Base-by-base conservation (phyloP, 92 coral and sea anemone genomes). In the Anthopleura xanthogrammica region DNA sequence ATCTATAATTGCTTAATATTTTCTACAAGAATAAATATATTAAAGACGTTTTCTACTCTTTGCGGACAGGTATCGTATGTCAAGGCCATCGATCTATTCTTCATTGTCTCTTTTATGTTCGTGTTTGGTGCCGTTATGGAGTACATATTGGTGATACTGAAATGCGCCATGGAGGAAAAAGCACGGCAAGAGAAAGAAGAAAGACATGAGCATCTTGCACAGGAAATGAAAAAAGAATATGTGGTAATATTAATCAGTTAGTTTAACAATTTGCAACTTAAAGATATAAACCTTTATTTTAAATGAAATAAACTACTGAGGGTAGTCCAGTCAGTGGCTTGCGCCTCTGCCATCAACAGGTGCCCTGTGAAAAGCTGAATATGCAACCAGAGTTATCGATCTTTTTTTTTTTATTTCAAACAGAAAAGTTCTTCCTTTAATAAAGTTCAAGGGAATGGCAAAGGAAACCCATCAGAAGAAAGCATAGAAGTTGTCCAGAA, bases 121-220 rank as follows among this genome's bases (percentile, higher is more conserved):
- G 92, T 91, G 56, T 91, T 88, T 72, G 92, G 95, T 41, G 85
- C 90, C 55, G 83, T 88, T 79, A 48, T 88, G 72, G 92, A 91
- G 85, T 88, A 89, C 64, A 87, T 88, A 29, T 72, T 83, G 29
- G 85, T 88, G 10, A 66, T 88, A 70, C 76, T 88, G 2, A 75
- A 76, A 58, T 74, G 79, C 16, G 72, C 80, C 52, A 72, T 76
- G 56, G 80, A 75, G 40, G 86, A 83, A 54, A 74, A 62, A n/a
- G 76, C 66, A 83, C 75, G 7, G 16, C 7, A 54, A 55, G 80
- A 83, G 43, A 55, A 17, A 57, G 58, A 83, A 57, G 54, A 6
- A 42, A 52, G 58, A 22, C 72, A 68, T 22, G 23, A 42, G 40
- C 77, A 68, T 22, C 24, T 22, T 13, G 77, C 74, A 24, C 23